A percentile compares a stretch with the other conserved stretches of the same genome.
These are phyloP conservation scores for Pyxicephalus adspersus DNA, from an alignment of 2,113 vertebrate species.

Conservation along the genomic window DNA sequence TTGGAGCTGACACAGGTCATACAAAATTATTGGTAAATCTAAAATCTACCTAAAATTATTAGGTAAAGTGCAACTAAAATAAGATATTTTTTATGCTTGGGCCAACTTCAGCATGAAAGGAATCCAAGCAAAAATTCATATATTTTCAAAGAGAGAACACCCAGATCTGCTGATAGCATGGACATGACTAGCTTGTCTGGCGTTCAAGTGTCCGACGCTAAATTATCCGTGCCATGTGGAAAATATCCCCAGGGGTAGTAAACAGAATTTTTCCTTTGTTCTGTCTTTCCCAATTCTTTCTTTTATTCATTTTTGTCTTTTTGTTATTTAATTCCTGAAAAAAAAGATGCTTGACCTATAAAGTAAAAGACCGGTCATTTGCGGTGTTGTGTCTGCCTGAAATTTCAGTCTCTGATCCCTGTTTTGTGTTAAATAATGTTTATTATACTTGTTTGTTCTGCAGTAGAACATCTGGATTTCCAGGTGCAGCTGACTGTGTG, in stretches of 20 bases:
- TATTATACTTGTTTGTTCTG: not conserved
- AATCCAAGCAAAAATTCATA: too few relatives aligned
- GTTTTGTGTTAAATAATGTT: not conserved
- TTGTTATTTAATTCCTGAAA: not conserved
- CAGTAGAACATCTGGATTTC: slow-evolving; percentile 12
- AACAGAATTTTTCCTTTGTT: not conserved
- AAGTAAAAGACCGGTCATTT: not conserved
- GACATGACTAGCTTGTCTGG: not conserved
- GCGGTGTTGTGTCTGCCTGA: not conserved
- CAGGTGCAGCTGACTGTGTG: slow-evolving; percentile 3
- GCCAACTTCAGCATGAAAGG: too few relatives aligned
- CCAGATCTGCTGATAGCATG: not conserved
- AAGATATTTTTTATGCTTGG: too few relatives aligned
- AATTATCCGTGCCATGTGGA: not conserved
- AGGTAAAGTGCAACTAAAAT: too few relatives aligned
- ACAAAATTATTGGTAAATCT: too few relatives aligned
- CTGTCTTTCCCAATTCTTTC: not conserved
- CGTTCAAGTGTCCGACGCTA: not conserved
- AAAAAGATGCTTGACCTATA: not conserved
- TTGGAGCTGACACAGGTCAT: too few relatives aligned
- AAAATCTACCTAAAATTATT: too few relatives aligned
- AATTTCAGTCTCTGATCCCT: not conserved
- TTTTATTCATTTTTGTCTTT: not conserved
- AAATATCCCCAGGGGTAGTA: not conserved
- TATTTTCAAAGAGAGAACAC: too few relatives aligned